These are phyloP conservation scores for Bolborhynchus lineola DNA, from an alignment of 2,113 vertebrate species.

Conservation along the genomic window DNA sequence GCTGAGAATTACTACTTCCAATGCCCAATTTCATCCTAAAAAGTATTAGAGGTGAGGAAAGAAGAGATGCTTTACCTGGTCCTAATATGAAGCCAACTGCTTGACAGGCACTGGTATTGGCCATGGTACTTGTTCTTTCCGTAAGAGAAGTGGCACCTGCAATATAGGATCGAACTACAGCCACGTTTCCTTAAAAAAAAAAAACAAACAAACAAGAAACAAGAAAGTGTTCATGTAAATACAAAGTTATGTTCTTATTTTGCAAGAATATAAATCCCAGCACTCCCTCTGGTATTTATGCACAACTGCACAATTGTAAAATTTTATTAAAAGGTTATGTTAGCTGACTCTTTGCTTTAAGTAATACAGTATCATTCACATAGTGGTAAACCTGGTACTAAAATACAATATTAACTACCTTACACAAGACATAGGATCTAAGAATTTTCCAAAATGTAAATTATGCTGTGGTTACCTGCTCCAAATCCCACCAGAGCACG, in stretches of 20 bases:
- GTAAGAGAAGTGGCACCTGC: conserved; percentile 91
- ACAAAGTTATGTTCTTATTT: background rate
- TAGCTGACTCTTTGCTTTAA: background rate
- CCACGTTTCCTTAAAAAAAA: conserved; percentile 88
- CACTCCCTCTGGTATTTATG: background rate
- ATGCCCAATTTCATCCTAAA: background rate
- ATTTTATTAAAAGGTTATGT: background rate
- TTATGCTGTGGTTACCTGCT: conserved; percentile 82
- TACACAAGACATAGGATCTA: background rate
- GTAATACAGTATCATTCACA: background rate
- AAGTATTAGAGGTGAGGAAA: background rate
- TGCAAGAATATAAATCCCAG: background rate
- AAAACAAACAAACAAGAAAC: background rate
- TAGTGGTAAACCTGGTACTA: background rate
- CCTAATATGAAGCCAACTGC: conserved; percentile 95
- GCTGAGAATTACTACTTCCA: background rate
- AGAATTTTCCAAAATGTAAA: background rate
- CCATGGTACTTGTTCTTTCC: conserved; percentile 92
- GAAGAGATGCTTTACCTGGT: conserved; percentile 79
- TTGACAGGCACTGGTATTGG: conserved; percentile 93
- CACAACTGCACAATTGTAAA: background rate
- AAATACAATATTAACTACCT: background rate
- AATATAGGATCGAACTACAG: conserved; percentile 90
- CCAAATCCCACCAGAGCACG: conserved; percentile 91
- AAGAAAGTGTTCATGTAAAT: background rate